Evolutionary conservation across 2,888 invertebrate species (phyloP).

Genomic region (Stenotaenia linearis): DNA sequence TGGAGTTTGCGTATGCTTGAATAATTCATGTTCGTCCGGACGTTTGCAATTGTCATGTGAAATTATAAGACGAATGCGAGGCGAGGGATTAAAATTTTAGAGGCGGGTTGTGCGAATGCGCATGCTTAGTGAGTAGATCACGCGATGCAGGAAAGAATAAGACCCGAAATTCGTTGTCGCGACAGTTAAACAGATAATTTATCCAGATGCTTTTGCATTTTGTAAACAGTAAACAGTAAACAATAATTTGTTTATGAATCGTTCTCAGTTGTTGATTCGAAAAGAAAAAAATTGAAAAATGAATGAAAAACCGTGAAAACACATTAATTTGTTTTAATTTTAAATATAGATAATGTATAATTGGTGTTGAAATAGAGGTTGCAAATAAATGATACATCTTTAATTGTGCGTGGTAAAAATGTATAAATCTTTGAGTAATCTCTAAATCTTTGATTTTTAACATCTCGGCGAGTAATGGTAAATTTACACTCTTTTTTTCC

Average conservation of each 20-base stretch:
- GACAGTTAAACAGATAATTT: background rate
- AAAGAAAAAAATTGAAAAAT: no score
- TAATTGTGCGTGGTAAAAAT: slow-evolving; percentile 9
- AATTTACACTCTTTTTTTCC: background rate
- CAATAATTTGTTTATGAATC: no score
- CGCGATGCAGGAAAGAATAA: background rate
- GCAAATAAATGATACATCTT: slow-evolving; percentile 13
- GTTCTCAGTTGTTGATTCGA: no score
- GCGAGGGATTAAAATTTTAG: slow-evolving; percentile 15
- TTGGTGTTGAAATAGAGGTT: background rate
- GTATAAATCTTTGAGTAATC: slow-evolving; percentile 10
- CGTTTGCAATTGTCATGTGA: slow-evolving; percentile 23
- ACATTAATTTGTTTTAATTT: background rate
- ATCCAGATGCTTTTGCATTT: background rate
- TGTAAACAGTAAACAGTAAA: no score
- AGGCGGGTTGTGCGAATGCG: slow-evolving; percentile 11
- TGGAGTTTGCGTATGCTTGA: background rate
- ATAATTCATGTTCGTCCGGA: slow-evolving; percentile 1
- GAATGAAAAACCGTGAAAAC: background rate
- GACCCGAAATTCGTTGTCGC: background rate
- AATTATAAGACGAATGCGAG: slow-evolving; percentile 24
- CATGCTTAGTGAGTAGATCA: background rate
- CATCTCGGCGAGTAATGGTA: slow-evolving; percentile 4
- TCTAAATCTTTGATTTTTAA: slow-evolving; percentile 10
- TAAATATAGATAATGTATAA: background rate